Base-by-base conservation (phyloP, 30 jellyfish, hydroid and myxozoan genomes). In the Pseudorhiza aurosa region DNA sequence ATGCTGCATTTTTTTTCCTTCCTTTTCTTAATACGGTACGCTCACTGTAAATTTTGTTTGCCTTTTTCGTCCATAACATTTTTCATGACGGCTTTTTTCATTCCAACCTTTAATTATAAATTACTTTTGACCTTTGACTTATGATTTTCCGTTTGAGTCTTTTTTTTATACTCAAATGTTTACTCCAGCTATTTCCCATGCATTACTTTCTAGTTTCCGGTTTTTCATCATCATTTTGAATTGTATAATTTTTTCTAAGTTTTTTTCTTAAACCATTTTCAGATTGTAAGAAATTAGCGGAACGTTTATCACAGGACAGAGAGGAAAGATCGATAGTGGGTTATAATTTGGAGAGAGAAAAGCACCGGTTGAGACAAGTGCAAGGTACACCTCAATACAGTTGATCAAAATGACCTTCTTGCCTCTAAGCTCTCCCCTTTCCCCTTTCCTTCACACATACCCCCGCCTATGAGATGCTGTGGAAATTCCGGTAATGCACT, bases 281-380 rank as follows among this genome's bases (percentile, higher is more conserved):
- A 89, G 97, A 89, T 18, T 77, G 85, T 0, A 96, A 89, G 55
- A 81, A 72, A 43, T 45, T 78, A 17, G 81, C 60, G 40, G 64
- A 81, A 37, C 75, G 78, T 0, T 31, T 82, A 44, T 25, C 63
- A 45, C 82, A 70, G 37, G 89, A 90, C 58, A 58, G 83, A 17
- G 72, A 45, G 24, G 96, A 84, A 50, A 68, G 89, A 64, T 36
- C 86, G 14, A 40, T 63, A 8, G 64, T 79, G 29, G 71, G 71
- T 30, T 47, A 75, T n/a, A 43, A 77, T 65, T 87, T 90, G 22
- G 93, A 90, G 58, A 55, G 64, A 37, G 89, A 90, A 59, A 90
- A 90, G 56, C 97, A 90, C 65, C 82, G 73, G 2, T 77, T 90
- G n/a, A 45, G 97, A 22, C 96, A 82, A 25, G 33, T 85, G n/a